Evolutionary conservation across 2,113 vertebrate genomes (phyloP).

Genomic region (Electrona antarctica): DNA sequence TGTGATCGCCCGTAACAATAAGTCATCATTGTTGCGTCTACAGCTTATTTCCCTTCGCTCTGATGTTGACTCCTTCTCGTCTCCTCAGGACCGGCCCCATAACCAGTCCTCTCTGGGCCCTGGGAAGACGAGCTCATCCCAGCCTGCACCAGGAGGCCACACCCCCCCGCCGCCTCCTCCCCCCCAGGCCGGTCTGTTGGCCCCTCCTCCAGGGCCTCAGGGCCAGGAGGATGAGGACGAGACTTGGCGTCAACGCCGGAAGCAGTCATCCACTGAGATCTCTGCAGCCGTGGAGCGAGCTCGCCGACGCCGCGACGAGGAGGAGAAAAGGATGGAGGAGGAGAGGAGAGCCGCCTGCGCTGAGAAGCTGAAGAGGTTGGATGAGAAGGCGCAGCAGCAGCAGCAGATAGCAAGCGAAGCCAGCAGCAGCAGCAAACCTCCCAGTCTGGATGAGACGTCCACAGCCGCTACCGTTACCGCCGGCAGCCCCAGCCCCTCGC

Average conservation of each 20-base stretch:
- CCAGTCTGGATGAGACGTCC: conserved; percentile 68
- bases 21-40: too few species aligned
- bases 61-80: not conserved
- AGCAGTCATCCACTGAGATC: conserved; percentile 90
- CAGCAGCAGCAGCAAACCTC: conserved; percentile 54
- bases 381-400: conserved; percentile 83
- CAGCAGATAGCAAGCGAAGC: conserved; percentile 41
- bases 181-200: conserved; percentile 57
- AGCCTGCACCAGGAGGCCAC: conserved; percentile 59
- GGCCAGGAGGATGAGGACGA: conserved; percentile 89
- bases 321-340: conserved; percentile 92
- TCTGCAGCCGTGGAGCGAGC: conserved; percentile 91
- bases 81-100: conserved; percentile 67
- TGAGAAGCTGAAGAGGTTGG: conserved; percentile 89
- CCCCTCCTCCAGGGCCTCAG: conserved; percentile 54
- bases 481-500: conserved; percentile 72
- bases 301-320: conserved; percentile 87
- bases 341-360: conserved; percentile 91
- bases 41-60: too few species aligned
- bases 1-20: too few species aligned
- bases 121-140: conserved; percentile 52
- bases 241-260: conserved; percentile 90
- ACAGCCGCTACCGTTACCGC: conserved; percentile 49
- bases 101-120: conserved; percentile 55
- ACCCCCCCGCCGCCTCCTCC: conserved; percentile 44